Evolutionary conservation across 2,113 vertebrate species (phyloP).

Genomic region (Hyla sarda): DNA sequence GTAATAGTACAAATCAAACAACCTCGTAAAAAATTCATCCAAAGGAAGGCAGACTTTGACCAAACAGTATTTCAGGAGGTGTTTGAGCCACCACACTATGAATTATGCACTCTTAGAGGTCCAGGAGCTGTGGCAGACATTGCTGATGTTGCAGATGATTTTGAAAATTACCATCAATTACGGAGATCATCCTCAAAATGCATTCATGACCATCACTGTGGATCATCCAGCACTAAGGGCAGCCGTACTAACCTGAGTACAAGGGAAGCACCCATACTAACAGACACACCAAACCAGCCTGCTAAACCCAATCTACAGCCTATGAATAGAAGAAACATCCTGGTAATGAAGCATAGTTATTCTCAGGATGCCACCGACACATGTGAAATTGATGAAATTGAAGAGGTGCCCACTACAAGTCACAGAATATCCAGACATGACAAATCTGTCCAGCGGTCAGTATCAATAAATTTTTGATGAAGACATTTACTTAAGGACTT

Average conservation of each 20-base stretch:
- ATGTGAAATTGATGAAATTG: constrained; percentile 94
- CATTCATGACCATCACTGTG: constrained; percentile 97
- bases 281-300: constrained; percentile 87
- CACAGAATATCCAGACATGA: constrained; percentile 96
- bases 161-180: constrained; percentile 93
- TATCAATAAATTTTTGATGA: constrained; percentile 92
- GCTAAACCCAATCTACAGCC: constrained; percentile 85
- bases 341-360: constrained; percentile 99
- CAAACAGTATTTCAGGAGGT: constrained; percentile 98
- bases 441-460: constrained; percentile 99
- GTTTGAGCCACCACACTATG: constrained; percentile 95
- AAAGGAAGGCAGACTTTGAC: constrained; percentile 93
- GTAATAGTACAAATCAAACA: constrained; percentile 98
- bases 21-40: constrained; percentile 95
- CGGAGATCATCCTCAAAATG: constrained; percentile 94
- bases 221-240: constrained; percentile 88
- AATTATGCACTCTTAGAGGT: constrained; percentile 92
- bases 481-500: constrained; percentile 71
- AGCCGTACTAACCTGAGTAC: constrained; percentile 92
- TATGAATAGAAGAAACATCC: constrained; percentile 89
- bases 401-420: constrained; percentile 96
- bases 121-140: constrained; percentile 85
- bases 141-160: constrained; percentile 92
- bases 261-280: constrained; percentile 86
- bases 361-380: constrained; percentile 90